phyloP scores from a whole-genome alignment of 2,113 vertebrate species.

The Galeopterus variegatus region DNA sequence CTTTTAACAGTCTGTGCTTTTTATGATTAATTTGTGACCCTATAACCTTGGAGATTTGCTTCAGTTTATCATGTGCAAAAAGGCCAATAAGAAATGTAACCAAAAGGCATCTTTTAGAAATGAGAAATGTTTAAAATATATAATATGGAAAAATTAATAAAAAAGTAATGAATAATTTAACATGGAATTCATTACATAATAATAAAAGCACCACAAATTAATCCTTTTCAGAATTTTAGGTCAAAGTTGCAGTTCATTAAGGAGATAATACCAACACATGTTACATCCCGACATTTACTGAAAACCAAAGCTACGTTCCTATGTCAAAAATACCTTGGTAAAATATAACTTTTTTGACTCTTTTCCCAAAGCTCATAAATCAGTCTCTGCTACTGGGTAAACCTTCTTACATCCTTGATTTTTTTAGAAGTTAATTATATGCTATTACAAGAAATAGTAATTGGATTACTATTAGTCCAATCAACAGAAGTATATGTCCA shows the following conservation, averaged over 20 bases:
- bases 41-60: not conserved
- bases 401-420: not conserved
- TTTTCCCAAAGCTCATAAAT: not conserved
- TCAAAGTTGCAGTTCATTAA: slow-evolving; percentile 34
- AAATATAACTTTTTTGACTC: not conserved
- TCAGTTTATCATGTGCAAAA: slow-evolving; percentile 20
- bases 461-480: not conserved
- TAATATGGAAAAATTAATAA: not conserved
- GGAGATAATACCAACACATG: not conserved
- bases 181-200: not conserved
- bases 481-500: not conserved
- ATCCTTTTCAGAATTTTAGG: slow-evolving; percentile 42
- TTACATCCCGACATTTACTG: not conserved
- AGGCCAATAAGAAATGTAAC: not conserved
- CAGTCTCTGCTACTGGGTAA: not conserved
- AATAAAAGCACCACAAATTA: not conserved
- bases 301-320: not conserved
- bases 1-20: not conserved
- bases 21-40: slow-evolving; percentile 32
- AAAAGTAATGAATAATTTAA: slow-evolving; percentile 53
- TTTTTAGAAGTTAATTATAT: slow-evolving; percentile 24
- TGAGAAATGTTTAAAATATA: slow-evolving; percentile 33
- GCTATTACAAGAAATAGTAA: not conserved
- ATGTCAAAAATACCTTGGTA: slow-evolving; percentile 39
- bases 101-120: not conserved